Evolutionary conservation across 2,888 invertebrate species (phyloP).

Genomic region (Eupithecia dodoneata): DNA sequence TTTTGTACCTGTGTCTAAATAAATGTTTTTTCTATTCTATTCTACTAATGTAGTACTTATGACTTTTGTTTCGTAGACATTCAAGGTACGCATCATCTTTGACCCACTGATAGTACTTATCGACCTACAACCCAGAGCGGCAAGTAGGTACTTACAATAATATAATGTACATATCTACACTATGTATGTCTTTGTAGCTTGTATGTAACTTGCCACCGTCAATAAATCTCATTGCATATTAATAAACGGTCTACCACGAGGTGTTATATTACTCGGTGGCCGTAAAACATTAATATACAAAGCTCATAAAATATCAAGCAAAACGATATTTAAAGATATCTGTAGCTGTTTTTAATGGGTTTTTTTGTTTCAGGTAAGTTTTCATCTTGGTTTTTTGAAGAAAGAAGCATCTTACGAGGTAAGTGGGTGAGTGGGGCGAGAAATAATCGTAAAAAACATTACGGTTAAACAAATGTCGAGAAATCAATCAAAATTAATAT

Average conservation of each 20-base stretch:
- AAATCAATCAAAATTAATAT: neutral
- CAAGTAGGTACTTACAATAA: neutral
- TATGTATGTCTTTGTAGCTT: neutral
- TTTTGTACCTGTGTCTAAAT: too few species aligned
- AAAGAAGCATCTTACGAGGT: neutral
- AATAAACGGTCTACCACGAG: constrained; percentile 18
- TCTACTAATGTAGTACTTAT: too few species aligned
- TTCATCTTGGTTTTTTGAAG: neutral
- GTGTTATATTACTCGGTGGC: constrained; percentile 29
- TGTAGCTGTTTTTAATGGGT: neutral
- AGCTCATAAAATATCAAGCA: constrained; percentile 24
- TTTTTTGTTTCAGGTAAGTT: constrained; percentile 42
- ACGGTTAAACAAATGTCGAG: neutral
- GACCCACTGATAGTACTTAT: neutral
- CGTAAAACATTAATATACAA: constrained; percentile 31
- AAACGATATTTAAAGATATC: constrained; percentile 13
- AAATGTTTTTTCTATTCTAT: too few species aligned
- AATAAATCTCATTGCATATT: constrained; percentile 26
- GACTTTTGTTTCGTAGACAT: neutral
- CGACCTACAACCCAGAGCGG: neutral
- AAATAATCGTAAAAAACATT: neutral
- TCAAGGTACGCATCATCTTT: neutral
- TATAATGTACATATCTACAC: neutral
- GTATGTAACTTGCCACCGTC: constrained; percentile 18
- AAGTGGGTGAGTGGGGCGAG: neutral